Conservation (phyloP, 2,797 vertebrate genomes). For the Choloepus didactylus region DNA sequence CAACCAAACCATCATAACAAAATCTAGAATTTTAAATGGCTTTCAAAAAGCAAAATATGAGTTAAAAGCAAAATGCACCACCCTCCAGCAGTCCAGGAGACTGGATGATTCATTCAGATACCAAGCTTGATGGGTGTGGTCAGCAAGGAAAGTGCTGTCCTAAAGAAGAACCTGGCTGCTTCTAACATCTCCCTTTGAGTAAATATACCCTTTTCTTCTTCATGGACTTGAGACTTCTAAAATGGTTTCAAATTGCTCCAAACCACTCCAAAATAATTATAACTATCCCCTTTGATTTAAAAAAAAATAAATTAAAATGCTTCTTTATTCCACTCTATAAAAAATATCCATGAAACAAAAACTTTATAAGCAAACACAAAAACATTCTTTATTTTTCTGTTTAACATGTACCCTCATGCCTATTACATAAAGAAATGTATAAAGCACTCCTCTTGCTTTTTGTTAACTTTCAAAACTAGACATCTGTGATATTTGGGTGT, state of each 20-base stretch:
- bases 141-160: neutral
- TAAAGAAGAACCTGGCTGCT: neutral
- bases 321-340: slow-evolving; percentile 33
- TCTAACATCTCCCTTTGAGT: slow-evolving; percentile 24
- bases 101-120: slow-evolving; percentile 31
- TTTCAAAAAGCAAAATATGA: slow-evolving; percentile 49
- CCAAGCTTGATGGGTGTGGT: neutral
- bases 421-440: slow-evolving; percentile 62
- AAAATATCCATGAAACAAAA: slow-evolving; percentile 58
- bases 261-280: slow-evolving; percentile 42
- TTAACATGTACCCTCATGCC: slow-evolving; percentile 3
- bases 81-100: neutral
- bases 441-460: slow-evolving; percentile 54
- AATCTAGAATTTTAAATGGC: slow-evolving; percentile 52
- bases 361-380: slow-evolving; percentile 39
- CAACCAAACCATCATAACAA: slow-evolving; percentile 40
- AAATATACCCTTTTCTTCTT: neutral
- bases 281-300: slow-evolving; percentile 56
- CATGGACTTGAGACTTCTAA: slow-evolving; percentile 43
- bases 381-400: slow-evolving; percentile 49
- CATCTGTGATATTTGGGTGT: neutral
- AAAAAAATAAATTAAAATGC: slow-evolving; percentile 5
- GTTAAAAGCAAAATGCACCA: slow-evolving; percentile 51
- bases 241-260: slow-evolving; percentile 15
- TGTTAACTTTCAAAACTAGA: slow-evolving; percentile 57